A percentile compares a stretch with the other conserved stretches of the same genome.
Conservation (phyloP, 2,888 invertebrate species). For the Cephus pulcher region DNA sequence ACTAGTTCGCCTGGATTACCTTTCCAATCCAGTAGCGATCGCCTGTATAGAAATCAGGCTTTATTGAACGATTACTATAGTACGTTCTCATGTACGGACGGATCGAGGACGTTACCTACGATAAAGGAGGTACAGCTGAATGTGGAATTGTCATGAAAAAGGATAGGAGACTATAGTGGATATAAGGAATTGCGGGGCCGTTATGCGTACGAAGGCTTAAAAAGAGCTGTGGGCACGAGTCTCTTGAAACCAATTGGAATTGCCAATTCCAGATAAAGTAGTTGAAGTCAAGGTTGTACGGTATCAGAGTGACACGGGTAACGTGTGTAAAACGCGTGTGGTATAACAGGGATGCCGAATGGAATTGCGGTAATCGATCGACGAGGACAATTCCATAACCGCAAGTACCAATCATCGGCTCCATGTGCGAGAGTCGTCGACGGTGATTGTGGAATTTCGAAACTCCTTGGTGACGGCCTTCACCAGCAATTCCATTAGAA, state of each 20-base stretch:
- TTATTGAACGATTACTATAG: neutral
- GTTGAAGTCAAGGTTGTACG: neutral
- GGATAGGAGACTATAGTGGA: neutral
- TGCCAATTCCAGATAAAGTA: neutral
- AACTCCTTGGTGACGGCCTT: neutral
- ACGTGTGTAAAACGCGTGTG: neutral
- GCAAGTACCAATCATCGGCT: neutral
- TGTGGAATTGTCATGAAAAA: neutral
- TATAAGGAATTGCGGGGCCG: neutral
- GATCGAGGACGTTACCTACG: neutral
- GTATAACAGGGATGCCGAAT: too few relatives aligned
- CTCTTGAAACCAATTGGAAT: neutral
- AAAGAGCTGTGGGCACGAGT: neutral
- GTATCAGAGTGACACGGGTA: neutral
- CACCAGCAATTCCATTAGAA: neutral
- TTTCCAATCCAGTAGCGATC: neutral
- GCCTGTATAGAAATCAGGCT: neutral
- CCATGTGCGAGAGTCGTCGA: neutral
- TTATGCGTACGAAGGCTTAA: neutral
- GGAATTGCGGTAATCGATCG: neutral
- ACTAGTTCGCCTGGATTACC: slow-evolving; percentile 4
- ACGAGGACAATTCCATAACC: neutral
- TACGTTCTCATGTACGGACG: neutral
- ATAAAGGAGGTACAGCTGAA: neutral
- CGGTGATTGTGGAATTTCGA: neutral